These are phyloP conservation scores for Opisthocomus hoazin DNA, from an alignment of 2,113 vertebrate genomes.

Conservation along the genomic window DNA sequence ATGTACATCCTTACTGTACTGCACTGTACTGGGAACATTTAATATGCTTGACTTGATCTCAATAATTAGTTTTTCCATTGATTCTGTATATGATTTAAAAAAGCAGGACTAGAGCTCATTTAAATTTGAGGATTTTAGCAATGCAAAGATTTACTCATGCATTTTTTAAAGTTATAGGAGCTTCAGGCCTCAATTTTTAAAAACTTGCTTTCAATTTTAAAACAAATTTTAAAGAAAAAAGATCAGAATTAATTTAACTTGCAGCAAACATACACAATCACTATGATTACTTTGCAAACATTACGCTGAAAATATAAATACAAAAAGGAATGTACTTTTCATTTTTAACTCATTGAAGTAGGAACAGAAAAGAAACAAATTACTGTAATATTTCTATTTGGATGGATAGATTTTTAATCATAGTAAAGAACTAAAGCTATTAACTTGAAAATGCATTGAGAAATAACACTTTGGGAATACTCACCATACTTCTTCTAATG, in stretches of 20 bases:
- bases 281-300: background rate
- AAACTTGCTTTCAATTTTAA: background rate
- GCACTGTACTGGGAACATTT: background rate
- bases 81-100: background rate
- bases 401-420: background rate
- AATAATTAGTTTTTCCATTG: background rate
- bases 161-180: background rate
- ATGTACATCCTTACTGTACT: background rate
- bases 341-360: background rate
- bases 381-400: background rate
- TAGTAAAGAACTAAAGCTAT: background rate
- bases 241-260: background rate
- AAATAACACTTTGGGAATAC: background rate
- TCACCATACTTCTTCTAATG: constrained; percentile 88
- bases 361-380: background rate
- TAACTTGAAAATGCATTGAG: background rate
- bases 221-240: background rate
- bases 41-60: background rate
- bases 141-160: background rate
- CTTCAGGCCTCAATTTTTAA: background rate
- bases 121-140: background rate
- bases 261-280: background rate
- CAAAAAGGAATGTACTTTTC: background rate
- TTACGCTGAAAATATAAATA: background rate
- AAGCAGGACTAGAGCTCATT: background rate